A percentile compares a stretch with the other conserved stretches of the same genome.
These are phyloP conservation scores for Perizoma flavofasciatum DNA, from an alignment of 2,888 invertebrate genomes.

Conservation along the genomic window DNA sequence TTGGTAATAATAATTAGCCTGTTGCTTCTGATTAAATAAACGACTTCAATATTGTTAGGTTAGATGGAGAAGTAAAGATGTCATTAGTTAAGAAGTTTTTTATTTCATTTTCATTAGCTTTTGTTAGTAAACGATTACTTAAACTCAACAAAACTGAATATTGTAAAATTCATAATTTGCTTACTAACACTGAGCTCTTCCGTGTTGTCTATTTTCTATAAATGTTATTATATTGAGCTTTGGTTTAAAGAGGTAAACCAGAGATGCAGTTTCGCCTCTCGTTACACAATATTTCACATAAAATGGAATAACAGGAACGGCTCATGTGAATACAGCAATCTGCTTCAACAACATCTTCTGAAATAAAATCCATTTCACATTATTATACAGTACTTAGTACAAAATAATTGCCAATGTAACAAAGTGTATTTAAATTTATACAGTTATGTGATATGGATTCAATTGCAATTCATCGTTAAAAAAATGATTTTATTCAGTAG, in stretches of 20 bases:
- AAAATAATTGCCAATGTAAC: slow-evolving; percentile 13
- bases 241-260: slow-evolving; percentile 48
- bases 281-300: slow-evolving; percentile 30
- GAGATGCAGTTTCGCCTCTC: slow-evolving; percentile 12
- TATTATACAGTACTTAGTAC: background rate
- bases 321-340: slow-evolving; percentile 14
- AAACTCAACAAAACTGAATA: slow-evolving; percentile 63
- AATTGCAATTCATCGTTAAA: slow-evolving; percentile 5
- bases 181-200: slow-evolving; percentile 39
- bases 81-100: slow-evolving; percentile 43
- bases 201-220: slow-evolving; percentile 21
- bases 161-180: slow-evolving; percentile 64
- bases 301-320: slow-evolving; percentile 16
- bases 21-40: too few species aligned
- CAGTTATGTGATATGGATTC: slow-evolving; percentile 2
- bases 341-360: slow-evolving; percentile 16
- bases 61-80: slow-evolving; percentile 36
- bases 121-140: slow-evolving; percentile 77
- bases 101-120: slow-evolving; percentile 72
- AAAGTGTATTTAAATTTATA: slow-evolving; percentile 12
- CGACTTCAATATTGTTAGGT: slow-evolving; percentile 2
- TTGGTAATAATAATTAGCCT: too few species aligned
- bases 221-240: slow-evolving; percentile 59
- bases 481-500: background rate
- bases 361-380: slow-evolving; percentile 10